Evolutionary conservation across 30 jellyfish, hydroid and myxozoan genomes (phyloP), one percentile per base, ranked within the genome.

Genomic region (Clytia hemisphaerica): DNA sequence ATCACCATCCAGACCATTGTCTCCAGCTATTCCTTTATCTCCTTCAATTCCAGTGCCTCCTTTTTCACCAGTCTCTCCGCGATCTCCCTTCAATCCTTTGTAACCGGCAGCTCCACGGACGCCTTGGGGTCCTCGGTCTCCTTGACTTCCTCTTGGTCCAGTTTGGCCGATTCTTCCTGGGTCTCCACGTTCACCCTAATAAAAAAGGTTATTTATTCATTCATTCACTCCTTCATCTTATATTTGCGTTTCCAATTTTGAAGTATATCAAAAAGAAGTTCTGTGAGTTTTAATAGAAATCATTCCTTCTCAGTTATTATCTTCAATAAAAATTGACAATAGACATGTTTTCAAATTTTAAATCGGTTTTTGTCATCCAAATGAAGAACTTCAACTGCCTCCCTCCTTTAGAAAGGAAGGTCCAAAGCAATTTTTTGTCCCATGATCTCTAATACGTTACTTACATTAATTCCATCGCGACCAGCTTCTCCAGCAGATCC

Each of bases 131-230:
- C 84, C 84, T 53, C 26, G 84, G 7, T 4, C 30, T 58, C 84
- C 84, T 80, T 61, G 36, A 4, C 31, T 15, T 18, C 86, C 86
- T 57, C 67, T 38, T 58, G 35, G 71, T 4, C 86, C 86, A 19
- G 74, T 28, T 34, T 30, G 57, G 19, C 86, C 86, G 12, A 45
- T 40, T 16, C 22, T 34, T 58, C 86, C 86, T 33, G 82, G 82
- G 22, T 74, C 82, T 5, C 86, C 86, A 7, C 71, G 59, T n/a
- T 60, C 77, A n/a, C 86, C 86, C 86, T 74, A n/a, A 58, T 59
- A 61, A 46, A 9, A 48, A 16, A 40, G n/a, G n/a, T n/a, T n/a
- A n/a, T n/a, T n/a, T n/a, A n/a, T n/a, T n/a, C n/a, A n/a, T n/a
- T n/a, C n/a, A n/a, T 40, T 9, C 53, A 10, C 15, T 40, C 53